These are phyloP conservation scores for Glyphotaelius pellucidus DNA, from an alignment of 2,888 invertebrate species.

Conservation along the genomic window DNA sequence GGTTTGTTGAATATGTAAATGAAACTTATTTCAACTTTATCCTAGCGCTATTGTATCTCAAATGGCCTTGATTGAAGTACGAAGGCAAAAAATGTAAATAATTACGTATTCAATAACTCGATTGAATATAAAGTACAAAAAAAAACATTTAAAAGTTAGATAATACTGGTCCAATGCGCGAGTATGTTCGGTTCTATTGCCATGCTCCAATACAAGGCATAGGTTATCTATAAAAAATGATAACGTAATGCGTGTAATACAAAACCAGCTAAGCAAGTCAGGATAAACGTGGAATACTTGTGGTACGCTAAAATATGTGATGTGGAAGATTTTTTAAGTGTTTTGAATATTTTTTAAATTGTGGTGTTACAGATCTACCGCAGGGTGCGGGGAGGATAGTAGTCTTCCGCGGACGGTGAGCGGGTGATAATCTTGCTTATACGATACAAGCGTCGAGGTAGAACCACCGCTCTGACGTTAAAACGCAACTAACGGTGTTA, in stretches of 20 bases:
- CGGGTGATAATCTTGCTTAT: no score
- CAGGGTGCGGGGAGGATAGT: no score
- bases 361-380: no score
- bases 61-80: conserved; percentile 28
- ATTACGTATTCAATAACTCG: neutral
- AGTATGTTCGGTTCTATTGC: neutral
- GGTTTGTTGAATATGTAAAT: neutral
- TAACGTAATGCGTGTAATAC: neutral
- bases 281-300: neutral
- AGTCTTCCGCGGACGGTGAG: no score
- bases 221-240: neutral
- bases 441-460: no score
- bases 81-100: conserved; percentile 10
- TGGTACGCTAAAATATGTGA: neutral
- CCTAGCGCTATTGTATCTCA: neutral
- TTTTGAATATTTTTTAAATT: no score
- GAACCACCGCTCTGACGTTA: no score
- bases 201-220: neutral
- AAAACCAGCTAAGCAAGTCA: neutral
- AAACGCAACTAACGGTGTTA: no score
- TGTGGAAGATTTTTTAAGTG: no score
- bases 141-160: neutral
- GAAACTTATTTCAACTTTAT: neutral
- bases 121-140: conserved; percentile 7
- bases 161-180: neutral